phyloP scores from a whole-genome alignment of 2,113 vertebrate species.

The Rhegmatorhina hoffmannsi region DNA sequence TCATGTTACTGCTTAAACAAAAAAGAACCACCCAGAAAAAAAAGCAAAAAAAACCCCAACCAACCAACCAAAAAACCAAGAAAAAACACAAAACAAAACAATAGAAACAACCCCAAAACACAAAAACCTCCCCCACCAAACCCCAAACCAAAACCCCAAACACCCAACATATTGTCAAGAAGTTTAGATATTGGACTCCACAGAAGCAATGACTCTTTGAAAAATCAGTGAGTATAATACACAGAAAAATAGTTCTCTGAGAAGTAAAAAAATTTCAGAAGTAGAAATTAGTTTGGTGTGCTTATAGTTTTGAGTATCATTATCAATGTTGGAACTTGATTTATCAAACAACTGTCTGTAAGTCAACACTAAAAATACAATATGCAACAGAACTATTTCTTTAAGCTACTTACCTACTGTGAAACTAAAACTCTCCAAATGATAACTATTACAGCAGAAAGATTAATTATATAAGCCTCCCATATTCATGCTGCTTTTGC shows the following conservation, averaged over 20 bases:
- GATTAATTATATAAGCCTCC: conserved; percentile 10
- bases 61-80: neutral
- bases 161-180: neutral
- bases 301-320: neutral
- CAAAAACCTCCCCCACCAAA: neutral
- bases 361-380: neutral
- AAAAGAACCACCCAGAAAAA: neutral
- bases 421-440: conserved; percentile 32
- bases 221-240: neutral
- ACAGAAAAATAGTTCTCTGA: neutral
- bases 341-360: neutral
- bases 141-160: neutral
- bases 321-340: neutral
- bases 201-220: neutral
- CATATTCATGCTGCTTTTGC: neutral
- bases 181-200: neutral
- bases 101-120: neutral
- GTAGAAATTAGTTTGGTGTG: neutral
- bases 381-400: neutral
- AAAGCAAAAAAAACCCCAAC: neutral
- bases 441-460: conserved; percentile 8
- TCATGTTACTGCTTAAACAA: neutral
- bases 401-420: neutral
- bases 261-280: neutral
- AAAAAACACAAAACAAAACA: neutral